Percentiles rank a stretch among this genome's conserved stretches.
These are phyloP conservation scores for Passer domesticus DNA, from an alignment of 2,113 vertebrate species.

Conservation along the genomic window DNA sequence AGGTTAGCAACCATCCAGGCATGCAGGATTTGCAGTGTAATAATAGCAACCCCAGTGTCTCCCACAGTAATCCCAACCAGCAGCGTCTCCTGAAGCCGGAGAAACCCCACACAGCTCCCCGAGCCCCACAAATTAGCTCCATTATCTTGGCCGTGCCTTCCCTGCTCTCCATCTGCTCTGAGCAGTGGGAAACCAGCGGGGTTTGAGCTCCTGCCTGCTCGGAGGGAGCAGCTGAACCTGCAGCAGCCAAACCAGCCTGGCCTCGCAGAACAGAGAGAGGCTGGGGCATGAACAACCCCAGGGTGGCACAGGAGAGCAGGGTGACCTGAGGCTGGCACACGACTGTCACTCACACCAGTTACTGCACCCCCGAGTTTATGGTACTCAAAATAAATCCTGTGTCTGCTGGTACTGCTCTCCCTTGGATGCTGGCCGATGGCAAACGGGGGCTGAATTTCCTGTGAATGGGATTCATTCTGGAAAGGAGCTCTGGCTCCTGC, in stretches of 20 bases:
- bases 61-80: not conserved
- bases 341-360: fast-evolving
- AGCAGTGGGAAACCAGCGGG: not conserved
- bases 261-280: fast-evolving
- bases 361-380: fast-evolving
- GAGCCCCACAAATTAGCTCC: not conserved
- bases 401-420: not conserved
- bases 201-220: not conserved
- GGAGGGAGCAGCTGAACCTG: not conserved
- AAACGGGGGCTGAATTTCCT: not conserved
- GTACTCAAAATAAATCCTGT: not conserved
- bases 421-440: not conserved
- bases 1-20: not conserved
- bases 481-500: not conserved
- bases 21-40: not conserved
- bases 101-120: not conserved
- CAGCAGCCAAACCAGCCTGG: not conserved
- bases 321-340: not conserved
- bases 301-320: not conserved
- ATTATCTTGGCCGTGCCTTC: not conserved
- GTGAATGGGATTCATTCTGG: not conserved
- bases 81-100: not conserved
- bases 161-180: not conserved
- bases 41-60: not conserved
- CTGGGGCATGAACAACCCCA: fast-evolving